These are phyloP conservation scores for Sipha flava DNA, from an alignment of 1,140 invertebrate genomes.

Conservation along the genomic window DNA sequence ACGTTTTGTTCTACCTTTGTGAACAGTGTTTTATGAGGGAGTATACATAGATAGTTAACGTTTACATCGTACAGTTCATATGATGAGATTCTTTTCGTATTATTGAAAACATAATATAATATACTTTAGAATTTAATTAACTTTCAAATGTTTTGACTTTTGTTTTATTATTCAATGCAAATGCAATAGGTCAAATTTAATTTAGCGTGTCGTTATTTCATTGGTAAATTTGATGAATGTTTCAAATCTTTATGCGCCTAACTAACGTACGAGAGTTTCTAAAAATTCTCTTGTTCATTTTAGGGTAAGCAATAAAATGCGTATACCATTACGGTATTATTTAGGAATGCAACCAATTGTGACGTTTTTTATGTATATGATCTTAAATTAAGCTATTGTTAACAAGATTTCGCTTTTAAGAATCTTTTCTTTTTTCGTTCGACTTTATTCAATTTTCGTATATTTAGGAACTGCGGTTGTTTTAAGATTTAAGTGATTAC, in stretches of 20 bases:
- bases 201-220: neutral
- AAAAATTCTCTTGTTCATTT: neutral
- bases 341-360: neutral
- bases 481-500: conserved; percentile 14
- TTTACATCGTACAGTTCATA: too few species aligned
- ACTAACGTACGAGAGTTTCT: neutral
- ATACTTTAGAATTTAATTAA: conserved; percentile 2
- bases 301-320: neutral
- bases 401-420: conserved; percentile 26
- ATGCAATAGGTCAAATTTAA: neutral
- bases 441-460: neutral
- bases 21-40: too few species aligned
- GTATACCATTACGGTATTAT: neutral
- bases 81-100: too few species aligned
- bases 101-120: too few species aligned
- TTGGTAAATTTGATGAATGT: neutral
- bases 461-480: neutral
- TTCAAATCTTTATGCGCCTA: neutral
- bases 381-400: conserved; percentile 18
- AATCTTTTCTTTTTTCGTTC: neutral
- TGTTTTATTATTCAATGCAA: neutral
- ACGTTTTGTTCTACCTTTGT: too few species aligned
- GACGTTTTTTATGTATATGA: neutral
- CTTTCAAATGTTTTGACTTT: neutral
- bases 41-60: too few species aligned